These are phyloP conservation scores for Puffinus mauretanicus DNA, from an alignment of 2,113 vertebrate genomes.

Conservation along the genomic window DNA sequence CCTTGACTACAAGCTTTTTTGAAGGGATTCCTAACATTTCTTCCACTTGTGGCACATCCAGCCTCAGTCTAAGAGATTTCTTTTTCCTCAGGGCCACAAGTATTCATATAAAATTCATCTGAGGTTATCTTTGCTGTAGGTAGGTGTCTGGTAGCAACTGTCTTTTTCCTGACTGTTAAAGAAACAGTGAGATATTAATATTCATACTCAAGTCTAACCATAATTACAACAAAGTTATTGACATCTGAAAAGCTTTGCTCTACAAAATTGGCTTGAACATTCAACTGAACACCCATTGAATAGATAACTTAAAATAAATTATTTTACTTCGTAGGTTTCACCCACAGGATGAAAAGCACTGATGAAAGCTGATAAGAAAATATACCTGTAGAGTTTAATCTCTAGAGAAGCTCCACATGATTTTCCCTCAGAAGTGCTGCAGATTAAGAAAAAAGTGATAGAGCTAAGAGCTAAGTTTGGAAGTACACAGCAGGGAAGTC, in stretches of 20 bases:
- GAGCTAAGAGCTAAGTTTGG: not conserved
- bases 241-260: not conserved
- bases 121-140: not conserved
- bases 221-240: not conserved
- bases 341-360: not conserved
- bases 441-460: not conserved
- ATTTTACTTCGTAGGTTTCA: not conserved
- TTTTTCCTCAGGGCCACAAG: not conserved
- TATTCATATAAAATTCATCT: not conserved
- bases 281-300: not conserved
- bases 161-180: not conserved
- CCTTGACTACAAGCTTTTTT: not conserved
- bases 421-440: not conserved
- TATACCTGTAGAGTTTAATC: not conserved
- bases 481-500: constrained; percentile 34
- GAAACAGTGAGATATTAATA: not conserved
- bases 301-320: not conserved
- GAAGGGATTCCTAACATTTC: not conserved
- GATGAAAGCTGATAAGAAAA: constrained; percentile 11
- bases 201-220: not conserved
- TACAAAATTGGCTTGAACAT: not conserved
- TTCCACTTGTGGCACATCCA: not conserved
- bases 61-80: not conserved
- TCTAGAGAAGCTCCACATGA: not conserved
- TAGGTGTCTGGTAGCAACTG: not conserved